Evolutionary conservation across 1,140 invertebrate species (phyloP), one percentile per base, ranked within the genome.

Genomic region (Solenopsis fugax): DNA sequence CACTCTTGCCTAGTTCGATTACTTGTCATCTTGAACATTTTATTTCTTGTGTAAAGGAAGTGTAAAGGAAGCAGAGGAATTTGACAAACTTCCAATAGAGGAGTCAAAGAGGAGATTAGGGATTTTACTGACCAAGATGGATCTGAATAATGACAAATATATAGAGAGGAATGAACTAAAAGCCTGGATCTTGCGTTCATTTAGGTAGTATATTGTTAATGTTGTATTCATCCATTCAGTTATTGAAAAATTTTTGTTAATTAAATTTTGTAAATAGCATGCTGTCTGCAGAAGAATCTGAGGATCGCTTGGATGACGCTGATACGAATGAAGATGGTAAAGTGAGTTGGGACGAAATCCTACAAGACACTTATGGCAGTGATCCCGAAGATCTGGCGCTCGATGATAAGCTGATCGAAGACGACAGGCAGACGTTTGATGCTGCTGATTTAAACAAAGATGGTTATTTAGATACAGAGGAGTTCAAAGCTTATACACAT

Each of bases 171-270:
- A 97, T 72, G 99, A 99, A 95, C 95, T 99, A 1, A 97, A 97
- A 94, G 96, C 97, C 7, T 99, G 99, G 99, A 98, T 99, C 92
- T 95, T 99, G 60, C 96, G 98, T 90, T 99, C 98, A 62, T 99
- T 99, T 94, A 96, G 96, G 98, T 99, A 90, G 1, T 50, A 75
- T 34, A 75, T 41, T 76, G n/a, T 50, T 82, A 48, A 24, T 41
- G 12, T 67, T 7, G 13, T 73, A 0, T 54, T n/a, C 37, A 29
- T 58, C 2, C 73, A 48, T 56, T 34, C 0, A 13, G 45, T 58
- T 24, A 4, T 41, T 9, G 13, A 67, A 58, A 6, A 2, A 7
- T 18, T 1, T 29, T 29, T 37, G 37, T 86, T 65, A 84, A 78
- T 71, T 65, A 41, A 62, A 80, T 58, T 67, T 86, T 56, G 67